Conservation (phyloP, 2,797 vertebrate genomes). For the Sorex maritimensis region DNA sequence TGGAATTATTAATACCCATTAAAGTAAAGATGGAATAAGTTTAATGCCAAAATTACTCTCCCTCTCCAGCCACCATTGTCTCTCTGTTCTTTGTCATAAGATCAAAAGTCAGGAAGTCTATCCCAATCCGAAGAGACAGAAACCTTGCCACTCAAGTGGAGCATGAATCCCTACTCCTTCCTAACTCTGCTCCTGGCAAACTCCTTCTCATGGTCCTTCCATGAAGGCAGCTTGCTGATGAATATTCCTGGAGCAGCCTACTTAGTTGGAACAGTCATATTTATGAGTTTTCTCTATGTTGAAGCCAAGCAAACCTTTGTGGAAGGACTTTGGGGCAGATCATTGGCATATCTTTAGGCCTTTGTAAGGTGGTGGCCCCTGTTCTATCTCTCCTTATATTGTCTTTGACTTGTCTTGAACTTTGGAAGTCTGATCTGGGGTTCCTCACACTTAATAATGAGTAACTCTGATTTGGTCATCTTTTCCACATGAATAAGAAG, state of each 20-base stretch:
- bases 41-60: slow-evolving; percentile 44
- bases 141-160: background rate
- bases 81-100: slow-evolving; percentile 54
- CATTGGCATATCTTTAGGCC: background rate
- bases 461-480: slow-evolving; percentile 18
- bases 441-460: slow-evolving; percentile 43
- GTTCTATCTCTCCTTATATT: slow-evolving; percentile 19
- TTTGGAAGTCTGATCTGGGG: slow-evolving; percentile 62
- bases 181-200: slow-evolving; percentile 42
- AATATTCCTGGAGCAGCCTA: slow-evolving; percentile 18
- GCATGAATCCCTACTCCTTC: slow-evolving; percentile 21
- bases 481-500: slow-evolving; percentile 45
- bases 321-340: background rate
- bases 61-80: slow-evolving; percentile 21
- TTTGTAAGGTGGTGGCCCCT: slow-evolving; percentile 7
- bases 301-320: slow-evolving; percentile 53
- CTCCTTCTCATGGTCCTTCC: slow-evolving; percentile 29
- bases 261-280: slow-evolving; percentile 48
- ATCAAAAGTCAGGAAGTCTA: slow-evolving; percentile 57
- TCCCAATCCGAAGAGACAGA: background rate
- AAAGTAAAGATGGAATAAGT: slow-evolving; percentile 9
- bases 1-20: too few relatives aligned
- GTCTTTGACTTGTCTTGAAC: background rate
- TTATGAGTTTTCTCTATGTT: slow-evolving; percentile 57
- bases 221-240: slow-evolving; percentile 43